Percentiles rank a stretch among this genome's conserved stretches.
phyloP scores from a whole-genome alignment of 2,888 invertebrate species.

The Dichetophora obliterata region DNA sequence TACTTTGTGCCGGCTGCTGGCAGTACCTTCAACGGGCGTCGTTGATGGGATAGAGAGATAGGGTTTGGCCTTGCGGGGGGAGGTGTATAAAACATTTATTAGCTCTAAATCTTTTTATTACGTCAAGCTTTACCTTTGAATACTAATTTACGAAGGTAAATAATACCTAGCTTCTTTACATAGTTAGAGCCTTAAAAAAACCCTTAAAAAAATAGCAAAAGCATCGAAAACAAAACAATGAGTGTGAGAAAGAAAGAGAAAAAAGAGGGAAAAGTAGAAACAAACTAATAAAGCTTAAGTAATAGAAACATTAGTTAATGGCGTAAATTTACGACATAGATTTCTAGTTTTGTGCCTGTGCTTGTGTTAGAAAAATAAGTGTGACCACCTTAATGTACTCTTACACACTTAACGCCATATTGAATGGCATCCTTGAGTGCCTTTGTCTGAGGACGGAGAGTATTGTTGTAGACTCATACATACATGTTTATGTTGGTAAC shows the following conservation, averaged over 20 bases:
- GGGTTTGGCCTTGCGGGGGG: not conserved
- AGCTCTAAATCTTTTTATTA: slow-evolving; percentile 16
- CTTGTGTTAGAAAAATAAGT: no score
- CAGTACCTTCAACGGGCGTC: no score
- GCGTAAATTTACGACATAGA: no score
- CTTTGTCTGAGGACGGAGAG: no score
- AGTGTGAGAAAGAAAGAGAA: no score
- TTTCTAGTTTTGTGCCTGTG: no score
- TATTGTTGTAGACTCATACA: not conserved
- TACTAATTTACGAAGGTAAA: not conserved
- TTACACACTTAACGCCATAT: not conserved
- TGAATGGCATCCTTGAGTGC: not conserved
- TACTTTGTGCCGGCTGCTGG: not conserved
- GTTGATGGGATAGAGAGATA: not conserved
- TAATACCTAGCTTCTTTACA: not conserved
- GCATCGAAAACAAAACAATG: no score
- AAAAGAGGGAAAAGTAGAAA: no score
- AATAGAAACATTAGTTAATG: no score
- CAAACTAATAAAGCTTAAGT: no score
- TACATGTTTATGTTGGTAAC: not conserved
- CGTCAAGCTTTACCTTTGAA: not conserved
- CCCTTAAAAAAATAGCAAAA: not conserved
- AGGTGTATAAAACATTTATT: slow-evolving; percentile 19
- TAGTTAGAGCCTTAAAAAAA: not conserved
- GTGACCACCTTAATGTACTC: not conserved